phyloP scores from a whole-genome alignment of 2,113 vertebrate genomes.

The Callithrix jacchus region DNA sequence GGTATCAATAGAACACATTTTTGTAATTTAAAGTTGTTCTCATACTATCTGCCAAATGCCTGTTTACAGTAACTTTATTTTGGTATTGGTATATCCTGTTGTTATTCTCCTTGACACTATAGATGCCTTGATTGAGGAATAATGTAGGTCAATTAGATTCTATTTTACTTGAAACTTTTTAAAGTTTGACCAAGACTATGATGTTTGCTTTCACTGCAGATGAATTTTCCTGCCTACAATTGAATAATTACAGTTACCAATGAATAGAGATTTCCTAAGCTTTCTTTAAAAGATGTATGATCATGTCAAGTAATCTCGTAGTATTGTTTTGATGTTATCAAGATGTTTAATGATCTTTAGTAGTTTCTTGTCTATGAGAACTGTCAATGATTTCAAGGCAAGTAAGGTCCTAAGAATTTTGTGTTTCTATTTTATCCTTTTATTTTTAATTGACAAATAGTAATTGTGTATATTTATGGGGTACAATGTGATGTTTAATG shows the following conservation, averaged over 20 bases:
- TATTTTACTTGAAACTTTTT: conserved; percentile 5
- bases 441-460: background rate
- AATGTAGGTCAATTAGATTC: background rate
- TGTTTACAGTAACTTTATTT: background rate
- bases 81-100: background rate
- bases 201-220: background rate
- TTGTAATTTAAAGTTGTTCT: background rate
- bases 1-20: background rate
- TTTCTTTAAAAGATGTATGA: background rate
- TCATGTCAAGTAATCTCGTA: background rate
- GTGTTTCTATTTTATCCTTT: background rate
- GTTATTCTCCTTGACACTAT: background rate
- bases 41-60: background rate
- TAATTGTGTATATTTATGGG: background rate
- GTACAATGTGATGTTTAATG: background rate
- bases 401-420: background rate
- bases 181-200: conserved; percentile 25
- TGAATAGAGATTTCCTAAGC: background rate
- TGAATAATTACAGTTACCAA: conserved; percentile 4
- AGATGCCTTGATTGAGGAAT: background rate
- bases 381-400: background rate
- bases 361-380: background rate
- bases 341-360: conserved; percentile 20
- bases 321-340: conserved; percentile 21
- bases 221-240: background rate